These are phyloP conservation scores for Speoplatyrhinus poulsoni DNA, from an alignment of 2,113 vertebrate genomes.

Conservation along the genomic window DNA sequence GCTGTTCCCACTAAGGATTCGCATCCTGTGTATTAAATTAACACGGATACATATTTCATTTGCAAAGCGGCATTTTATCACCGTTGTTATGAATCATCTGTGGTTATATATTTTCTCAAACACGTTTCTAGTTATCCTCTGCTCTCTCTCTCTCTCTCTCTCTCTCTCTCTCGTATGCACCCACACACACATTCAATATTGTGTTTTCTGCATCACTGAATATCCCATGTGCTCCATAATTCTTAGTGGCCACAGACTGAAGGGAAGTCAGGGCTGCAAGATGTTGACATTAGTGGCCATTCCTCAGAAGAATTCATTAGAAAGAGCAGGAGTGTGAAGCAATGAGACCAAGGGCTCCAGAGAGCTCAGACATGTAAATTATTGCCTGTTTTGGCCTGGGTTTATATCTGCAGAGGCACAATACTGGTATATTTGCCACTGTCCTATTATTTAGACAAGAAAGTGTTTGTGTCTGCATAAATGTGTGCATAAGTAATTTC, in stretches of 20 bases:
- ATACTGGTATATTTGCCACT: slow-evolving; percentile 11
- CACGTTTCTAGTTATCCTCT: slow-evolving; percentile 31
- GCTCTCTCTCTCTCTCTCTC: not conserved
- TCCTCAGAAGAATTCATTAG: slow-evolving; percentile 15
- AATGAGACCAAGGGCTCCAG: slow-evolving; percentile 3
- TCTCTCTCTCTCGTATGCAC: not conserved
- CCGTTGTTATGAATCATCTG: slow-evolving; percentile 46
- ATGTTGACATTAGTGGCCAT: slow-evolving; percentile 24
- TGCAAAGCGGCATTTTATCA: slow-evolving; percentile 35
- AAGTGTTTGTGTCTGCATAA: no score
- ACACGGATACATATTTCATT: slow-evolving; percentile 46
- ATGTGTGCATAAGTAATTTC: not conserved
- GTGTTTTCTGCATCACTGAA: slow-evolving; percentile 21
- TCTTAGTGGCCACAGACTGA: slow-evolving; percentile 49
- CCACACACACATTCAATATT: slow-evolving; percentile 9
- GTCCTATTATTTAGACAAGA: not conserved
- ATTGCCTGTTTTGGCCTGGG: slow-evolving; percentile 13
- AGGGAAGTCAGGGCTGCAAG: slow-evolving; percentile 26
- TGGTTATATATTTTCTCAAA: slow-evolving; percentile 35
- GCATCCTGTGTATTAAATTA: slow-evolving; percentile 52
- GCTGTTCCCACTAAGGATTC: slow-evolving; percentile 30
- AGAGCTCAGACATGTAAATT: slow-evolving; percentile 10
- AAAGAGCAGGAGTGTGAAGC: slow-evolving; percentile 9
- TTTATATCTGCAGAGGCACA: not conserved
- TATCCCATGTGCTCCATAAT: slow-evolving; percentile 27